Evolutionary conservation across 2,888 invertebrate genomes (phyloP).

Genomic region (Drosophila lacicola): DNA sequence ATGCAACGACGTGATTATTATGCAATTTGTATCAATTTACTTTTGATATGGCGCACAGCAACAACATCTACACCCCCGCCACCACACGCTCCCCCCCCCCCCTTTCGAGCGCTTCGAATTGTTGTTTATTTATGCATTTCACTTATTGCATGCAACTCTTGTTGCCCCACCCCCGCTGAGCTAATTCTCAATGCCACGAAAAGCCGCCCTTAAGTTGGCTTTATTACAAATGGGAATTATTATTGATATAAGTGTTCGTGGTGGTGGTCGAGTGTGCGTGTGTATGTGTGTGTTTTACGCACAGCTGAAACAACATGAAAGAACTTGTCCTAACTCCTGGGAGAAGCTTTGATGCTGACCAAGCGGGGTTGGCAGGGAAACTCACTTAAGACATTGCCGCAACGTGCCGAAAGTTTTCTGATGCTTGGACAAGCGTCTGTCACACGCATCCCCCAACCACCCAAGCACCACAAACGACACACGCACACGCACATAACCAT

Average conservation of each 20-base stretch:
- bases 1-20: conserved; percentile 84
- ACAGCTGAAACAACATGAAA: conserved; percentile 37
- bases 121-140: conserved; percentile 72
- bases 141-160: conserved; percentile 45
- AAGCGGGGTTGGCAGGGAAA: neutral
- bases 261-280: conserved; percentile 20
- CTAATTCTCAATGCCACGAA: conserved; percentile 20
- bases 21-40: conserved; percentile 84
- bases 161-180: neutral
- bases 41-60: conserved; percentile 3
- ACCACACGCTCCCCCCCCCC: neutral
- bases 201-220: conserved; percentile 43
- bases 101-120: conserved; percentile 9
- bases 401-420: conserved; percentile 72
- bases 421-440: conserved; percentile 57
- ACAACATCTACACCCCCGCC: neutral
- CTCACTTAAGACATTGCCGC: conserved; percentile 61
- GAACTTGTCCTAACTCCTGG: conserved; percentile 55
- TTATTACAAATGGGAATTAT: conserved; percentile 66
- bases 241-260: conserved; percentile 66
- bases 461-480: conserved; percentile 6
- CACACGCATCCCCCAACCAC: conserved; percentile 46
- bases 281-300: conserved; percentile 12
- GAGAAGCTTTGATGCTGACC: conserved; percentile 25
- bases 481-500: conserved; percentile 10